phyloP scores from a whole-genome alignment of 1,140 invertebrate genomes.

The Drosophila grimshawi region DNA sequence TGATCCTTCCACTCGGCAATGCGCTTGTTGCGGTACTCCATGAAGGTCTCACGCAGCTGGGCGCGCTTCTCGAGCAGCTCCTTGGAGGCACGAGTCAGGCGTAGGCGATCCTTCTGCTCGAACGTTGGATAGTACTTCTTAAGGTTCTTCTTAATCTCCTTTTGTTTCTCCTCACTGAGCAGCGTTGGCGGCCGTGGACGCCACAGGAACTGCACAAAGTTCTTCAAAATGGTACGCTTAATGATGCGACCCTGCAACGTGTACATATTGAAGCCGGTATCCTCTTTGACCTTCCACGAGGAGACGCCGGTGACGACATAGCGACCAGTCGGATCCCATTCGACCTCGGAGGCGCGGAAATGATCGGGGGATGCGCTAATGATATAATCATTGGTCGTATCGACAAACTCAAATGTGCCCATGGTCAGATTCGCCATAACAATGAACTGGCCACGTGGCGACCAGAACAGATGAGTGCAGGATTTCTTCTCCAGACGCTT shows the following conservation, averaged over 20 bases:
- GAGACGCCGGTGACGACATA: conserved; percentile 98
- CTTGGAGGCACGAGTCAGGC: conserved; percentile 97
- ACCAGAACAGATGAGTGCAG: conserved; percentile 98
- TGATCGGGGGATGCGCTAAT: conserved; percentile 97
- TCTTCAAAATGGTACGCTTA: conserved; percentile 92
- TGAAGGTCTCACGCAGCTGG: conserved; percentile 94
- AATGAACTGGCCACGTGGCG: conserved; percentile 97
- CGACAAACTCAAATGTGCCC: conserved; percentile 97
- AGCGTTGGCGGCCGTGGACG: conserved; percentile 95
- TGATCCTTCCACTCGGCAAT: conserved; percentile 90
- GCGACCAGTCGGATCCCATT: conserved; percentile 99
- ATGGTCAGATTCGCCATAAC: conserved; percentile 94
- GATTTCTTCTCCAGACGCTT: conserved; percentile 96
- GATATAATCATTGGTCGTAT: conserved; percentile 95
- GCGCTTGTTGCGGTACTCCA: conserved; percentile 91
- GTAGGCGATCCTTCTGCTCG: conserved; percentile 97
- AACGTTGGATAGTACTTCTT: conserved; percentile 99
- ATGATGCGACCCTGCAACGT: conserved; percentile 96
- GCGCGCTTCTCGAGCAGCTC: conserved; percentile 97
- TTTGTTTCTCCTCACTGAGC: conserved; percentile 91
- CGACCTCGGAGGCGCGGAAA: conserved; percentile 95
- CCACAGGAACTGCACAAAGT: conserved; percentile 98
- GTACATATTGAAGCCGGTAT: conserved; percentile 98
- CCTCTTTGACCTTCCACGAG: conserved; percentile 97
- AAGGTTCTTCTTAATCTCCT: conserved; percentile 98